Conservation (phyloP, 2,888 invertebrate species). For the Morpho achilles region DNA sequence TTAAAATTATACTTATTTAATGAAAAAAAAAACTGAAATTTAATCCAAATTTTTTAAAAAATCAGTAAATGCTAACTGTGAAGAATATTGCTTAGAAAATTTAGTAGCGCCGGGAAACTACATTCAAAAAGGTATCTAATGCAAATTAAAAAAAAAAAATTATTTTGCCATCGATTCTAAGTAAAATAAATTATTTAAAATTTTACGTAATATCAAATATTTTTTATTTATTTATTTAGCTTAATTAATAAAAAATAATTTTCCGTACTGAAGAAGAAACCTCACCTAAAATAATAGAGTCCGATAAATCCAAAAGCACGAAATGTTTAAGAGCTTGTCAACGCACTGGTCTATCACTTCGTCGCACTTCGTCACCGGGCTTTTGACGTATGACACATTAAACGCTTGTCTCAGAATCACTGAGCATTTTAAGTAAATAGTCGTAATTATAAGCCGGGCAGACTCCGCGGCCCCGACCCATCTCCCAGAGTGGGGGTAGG, state of each 20-base stretch:
- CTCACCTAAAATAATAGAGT: neutral
- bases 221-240: neutral
- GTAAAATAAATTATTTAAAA: no score
- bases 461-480: conserved; percentile 30
- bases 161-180: no score
- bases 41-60: no score
- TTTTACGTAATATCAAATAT: neutral
- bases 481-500: conserved; percentile 33
- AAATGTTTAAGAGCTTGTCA: conserved; percentile 1
- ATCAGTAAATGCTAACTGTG: no score
- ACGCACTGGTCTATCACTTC: conserved; percentile 4
- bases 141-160: no score
- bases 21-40: no score
- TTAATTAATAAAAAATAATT: neutral
- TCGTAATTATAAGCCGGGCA: conserved; percentile 30
- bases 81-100: no score
- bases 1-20: no score
- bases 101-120: no score
- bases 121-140: no score
- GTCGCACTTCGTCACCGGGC: conserved; percentile 9
- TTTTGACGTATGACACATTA: conserved; percentile 22
- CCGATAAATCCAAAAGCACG: conserved; percentile 3
- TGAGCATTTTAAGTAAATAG: conserved; percentile 32
- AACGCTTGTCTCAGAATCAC: conserved; percentile 28
- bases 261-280: neutral